Conservation (phyloP, 1,140 invertebrate genomes). For the Teleogryllus occipitalis region DNA sequence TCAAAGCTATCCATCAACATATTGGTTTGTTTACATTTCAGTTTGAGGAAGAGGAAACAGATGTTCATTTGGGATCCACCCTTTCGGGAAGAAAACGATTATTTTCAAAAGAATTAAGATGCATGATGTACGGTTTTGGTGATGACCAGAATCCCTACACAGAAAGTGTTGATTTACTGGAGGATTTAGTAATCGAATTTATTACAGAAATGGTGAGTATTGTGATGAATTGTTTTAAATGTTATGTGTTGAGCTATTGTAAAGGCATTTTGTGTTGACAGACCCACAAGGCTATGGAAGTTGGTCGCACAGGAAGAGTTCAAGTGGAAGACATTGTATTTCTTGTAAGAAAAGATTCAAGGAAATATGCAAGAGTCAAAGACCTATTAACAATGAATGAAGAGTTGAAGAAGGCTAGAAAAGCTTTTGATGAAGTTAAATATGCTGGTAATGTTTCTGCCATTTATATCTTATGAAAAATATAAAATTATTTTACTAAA, state of each 20-base stretch:
- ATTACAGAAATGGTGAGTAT: conserved; percentile 80
- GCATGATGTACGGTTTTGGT: conserved; percentile 99
- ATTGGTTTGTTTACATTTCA: conserved; percentile 22
- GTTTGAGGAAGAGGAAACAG: conserved; percentile 56
- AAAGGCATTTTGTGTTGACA: conserved; percentile 37
- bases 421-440: conserved; percentile 99
- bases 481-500: too few species aligned
- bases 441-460: conserved; percentile 49
- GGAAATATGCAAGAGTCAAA: conserved; percentile 97
- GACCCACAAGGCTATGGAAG: conserved; percentile 89
- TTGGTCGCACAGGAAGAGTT: conserved; percentile 86
- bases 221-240: neutral
- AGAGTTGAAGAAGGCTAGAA: conserved; percentile 95
- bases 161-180: conserved; percentile 94
- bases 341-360: conserved; percentile 90
- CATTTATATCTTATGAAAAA: too few species aligned
- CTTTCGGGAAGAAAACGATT: conserved; percentile 68
- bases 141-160: conserved; percentile 99
- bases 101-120: conserved; percentile 86
- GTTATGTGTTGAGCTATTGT: neutral
- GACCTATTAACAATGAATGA: conserved; percentile 98
- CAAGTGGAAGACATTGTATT: conserved; percentile 98
- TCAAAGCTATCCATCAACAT: too few species aligned
- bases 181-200: conserved; percentile 97
- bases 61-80: conserved; percentile 51